These are phyloP conservation scores for Sphaerodactylus townsendi DNA, from an alignment of 2,113 vertebrate genomes.

Conservation along the genomic window DNA sequence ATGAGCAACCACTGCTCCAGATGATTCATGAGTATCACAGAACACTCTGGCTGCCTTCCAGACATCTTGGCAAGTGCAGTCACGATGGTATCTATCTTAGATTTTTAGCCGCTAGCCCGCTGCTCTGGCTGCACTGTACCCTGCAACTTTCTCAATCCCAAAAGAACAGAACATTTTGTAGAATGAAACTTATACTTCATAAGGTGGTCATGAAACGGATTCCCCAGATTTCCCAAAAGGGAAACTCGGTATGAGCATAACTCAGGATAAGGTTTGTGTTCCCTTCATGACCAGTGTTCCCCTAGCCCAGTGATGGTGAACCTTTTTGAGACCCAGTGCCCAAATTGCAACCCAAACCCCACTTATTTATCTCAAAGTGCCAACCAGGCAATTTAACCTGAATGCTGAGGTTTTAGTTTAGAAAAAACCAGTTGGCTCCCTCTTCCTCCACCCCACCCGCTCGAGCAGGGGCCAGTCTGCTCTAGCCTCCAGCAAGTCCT, in stretches of 20 bases:
- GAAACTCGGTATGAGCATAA: not conserved
- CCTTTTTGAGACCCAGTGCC: too few species aligned
- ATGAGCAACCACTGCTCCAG: not conserved
- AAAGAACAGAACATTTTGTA: not conserved
- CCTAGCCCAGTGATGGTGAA: too few species aligned
- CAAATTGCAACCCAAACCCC: too few species aligned
- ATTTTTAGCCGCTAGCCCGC: not conserved
- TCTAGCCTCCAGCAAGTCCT: too few species aligned
- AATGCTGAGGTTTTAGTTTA: too few species aligned
- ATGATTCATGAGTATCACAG: slow-evolving; percentile 12
- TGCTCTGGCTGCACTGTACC: not conserved
- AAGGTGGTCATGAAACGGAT: not conserved
- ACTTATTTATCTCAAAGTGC: too few species aligned
- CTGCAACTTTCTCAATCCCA: not conserved
- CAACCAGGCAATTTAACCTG: too few species aligned
- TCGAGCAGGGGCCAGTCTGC: too few species aligned
- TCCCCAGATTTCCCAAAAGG: not conserved
- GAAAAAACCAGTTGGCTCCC: too few species aligned
- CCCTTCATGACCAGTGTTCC: too few species aligned
- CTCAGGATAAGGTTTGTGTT: too few species aligned
- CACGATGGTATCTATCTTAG: not conserved
- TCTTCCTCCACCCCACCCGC: too few species aligned
- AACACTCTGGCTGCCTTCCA: slow-evolving; percentile 9
- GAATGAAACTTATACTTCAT: not conserved
- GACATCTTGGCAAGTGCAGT: not conserved